Base-by-base conservation (phyloP, 2,888 invertebrate genomes). In the Blomia tropicalis region DNA sequence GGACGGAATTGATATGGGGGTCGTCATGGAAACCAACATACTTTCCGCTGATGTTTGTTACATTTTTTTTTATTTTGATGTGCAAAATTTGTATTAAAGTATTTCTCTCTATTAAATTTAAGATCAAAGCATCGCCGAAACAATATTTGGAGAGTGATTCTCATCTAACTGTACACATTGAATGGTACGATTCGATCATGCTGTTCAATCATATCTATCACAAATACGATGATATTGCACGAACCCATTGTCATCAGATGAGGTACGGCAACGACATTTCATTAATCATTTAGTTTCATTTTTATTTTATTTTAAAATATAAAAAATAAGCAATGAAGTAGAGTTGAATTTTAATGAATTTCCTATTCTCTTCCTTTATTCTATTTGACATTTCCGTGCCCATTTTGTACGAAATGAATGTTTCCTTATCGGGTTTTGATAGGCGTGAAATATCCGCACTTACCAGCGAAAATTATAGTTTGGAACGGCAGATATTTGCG, bases 181-280 rank as follows among this genome's bases (percentile, higher is more conserved):
- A 87, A 71, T 87, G 86, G 86, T 81, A 83, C 70, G 85, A 86
- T 72, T 83, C 84, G 59, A 83, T 85, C 70, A 77, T 86, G 62
- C 80, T 87, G 64, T 84, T 84, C 73, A 83, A 84, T 73, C 83
- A 85, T 65, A 83, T 83, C 65, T 87, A 87, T 74, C 84, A 85
- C 75, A 83, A 83, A 71, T 84, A 85, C 73, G 87, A 87, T 73
- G 86, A 87, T 74, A 82, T 86, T 51, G 82, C 82, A 70, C 79
- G 85, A 67, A 77, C 84, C 66, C 86, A 87, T 74, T 84, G 83
- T 73, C 83, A 84, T 71, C 87, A 87, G 72, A 87, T 87, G 86
- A 82, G 83, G 84, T 83, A 47, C 51, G 22, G 7, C 7, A 36
- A 36, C 17, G 36, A 36, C 7, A 36, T 36, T 7, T 36, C 36